Conservation (phyloP, 2,113 vertebrate genomes). For the Typhlomys cinereus region DNA sequence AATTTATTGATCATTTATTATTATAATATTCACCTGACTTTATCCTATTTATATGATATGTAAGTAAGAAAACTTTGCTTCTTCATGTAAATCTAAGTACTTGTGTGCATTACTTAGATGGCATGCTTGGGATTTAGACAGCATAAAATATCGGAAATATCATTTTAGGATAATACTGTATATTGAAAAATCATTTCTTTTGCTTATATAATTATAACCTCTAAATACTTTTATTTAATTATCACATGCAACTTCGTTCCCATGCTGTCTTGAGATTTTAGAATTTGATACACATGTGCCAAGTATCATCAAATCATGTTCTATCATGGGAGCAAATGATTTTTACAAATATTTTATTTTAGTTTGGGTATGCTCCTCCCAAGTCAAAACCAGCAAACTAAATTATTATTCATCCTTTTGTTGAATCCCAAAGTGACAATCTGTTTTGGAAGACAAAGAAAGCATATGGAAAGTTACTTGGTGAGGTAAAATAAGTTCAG, state of each 20-base stretch:
- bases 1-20: background rate
- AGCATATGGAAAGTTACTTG: constrained; percentile 30
- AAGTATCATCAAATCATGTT: constrained; percentile 78
- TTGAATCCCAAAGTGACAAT: constrained; percentile 38
- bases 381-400: constrained; percentile 12
- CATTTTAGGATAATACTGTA: background rate
- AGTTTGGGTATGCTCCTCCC: background rate
- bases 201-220: constrained; percentile 66
- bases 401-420: background rate
- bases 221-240: constrained; percentile 10
- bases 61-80: background rate
- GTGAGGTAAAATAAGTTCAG: constrained; percentile 12
- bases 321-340: constrained; percentile 57
- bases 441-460: constrained; percentile 5
- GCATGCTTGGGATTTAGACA: background rate
- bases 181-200: constrained; percentile 70
- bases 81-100: background rate
- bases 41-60: background rate
- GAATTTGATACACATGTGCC: constrained; percentile 62
- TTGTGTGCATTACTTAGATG: background rate
- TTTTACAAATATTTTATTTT: constrained; percentile 79
- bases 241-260: constrained; percentile 42
- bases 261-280: constrained; percentile 47
- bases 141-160: background rate
- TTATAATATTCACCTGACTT: background rate